Percentiles rank a stretch among this genome's conserved stretches.
Evolutionary conservation across 2,113 vertebrate species (phyloP).

Genomic region (Pangasianodon hypophthalmus): DNA sequence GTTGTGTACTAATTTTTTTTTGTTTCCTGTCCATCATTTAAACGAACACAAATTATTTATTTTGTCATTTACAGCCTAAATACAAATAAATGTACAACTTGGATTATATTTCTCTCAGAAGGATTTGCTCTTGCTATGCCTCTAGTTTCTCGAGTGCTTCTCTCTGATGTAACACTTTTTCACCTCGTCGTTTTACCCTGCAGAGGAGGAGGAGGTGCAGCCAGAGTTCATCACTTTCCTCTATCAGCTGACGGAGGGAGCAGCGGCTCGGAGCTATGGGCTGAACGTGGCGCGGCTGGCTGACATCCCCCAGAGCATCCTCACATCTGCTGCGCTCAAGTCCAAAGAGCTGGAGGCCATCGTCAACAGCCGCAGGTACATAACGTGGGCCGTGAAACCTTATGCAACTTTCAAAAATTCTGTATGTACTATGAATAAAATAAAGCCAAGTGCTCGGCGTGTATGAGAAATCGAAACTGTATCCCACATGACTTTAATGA

Average conservation of each 20-base stretch:
- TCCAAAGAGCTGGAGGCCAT: slow-evolving; percentile 85
- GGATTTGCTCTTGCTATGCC: not conserved
- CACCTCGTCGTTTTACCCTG: not conserved
- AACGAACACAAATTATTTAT: not conserved
- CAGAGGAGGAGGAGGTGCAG: slow-evolving; percentile 72
- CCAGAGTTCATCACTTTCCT: slow-evolving; percentile 94
- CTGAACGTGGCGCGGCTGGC: slow-evolving; percentile 95
- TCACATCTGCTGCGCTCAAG: slow-evolving; percentile 85
- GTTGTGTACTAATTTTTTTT: not conserved
- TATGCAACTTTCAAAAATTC: slow-evolving; percentile 38
- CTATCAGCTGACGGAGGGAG: slow-evolving; percentile 91
- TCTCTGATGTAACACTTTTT: slow-evolving; percentile 23
- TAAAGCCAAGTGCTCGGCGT: not conserved
- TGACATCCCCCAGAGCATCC: slow-evolving; percentile 83
- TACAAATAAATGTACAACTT: not conserved
- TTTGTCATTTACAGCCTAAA: not conserved
- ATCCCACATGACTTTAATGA: not conserved
- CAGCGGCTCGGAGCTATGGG: slow-evolving; percentile 90
- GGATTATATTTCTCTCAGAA: not conserved
- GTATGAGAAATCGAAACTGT: not conserved
- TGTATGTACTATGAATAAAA: slow-evolving; percentile 16
- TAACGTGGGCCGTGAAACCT: slow-evolving; percentile 31
- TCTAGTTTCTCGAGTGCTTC: not conserved
- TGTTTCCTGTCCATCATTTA: not conserved
- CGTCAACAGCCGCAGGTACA: slow-evolving; percentile 85